Conservation (phyloP, 1,140 invertebrate species). For the Mycetomoellerius zeteki region DNA sequence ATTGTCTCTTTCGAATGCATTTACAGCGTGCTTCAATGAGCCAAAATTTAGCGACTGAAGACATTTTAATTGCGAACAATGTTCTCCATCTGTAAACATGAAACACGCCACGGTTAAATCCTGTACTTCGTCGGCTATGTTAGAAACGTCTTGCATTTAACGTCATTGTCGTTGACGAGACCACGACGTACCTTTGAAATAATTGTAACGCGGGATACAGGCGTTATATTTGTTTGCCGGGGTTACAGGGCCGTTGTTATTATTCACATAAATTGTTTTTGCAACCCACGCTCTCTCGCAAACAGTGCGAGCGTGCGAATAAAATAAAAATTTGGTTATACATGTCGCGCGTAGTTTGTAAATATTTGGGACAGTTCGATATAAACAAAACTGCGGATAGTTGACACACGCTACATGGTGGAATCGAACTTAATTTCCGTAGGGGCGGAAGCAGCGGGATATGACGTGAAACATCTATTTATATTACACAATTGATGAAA, state of each 20-base stretch:
- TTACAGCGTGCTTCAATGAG: conserved; percentile 44
- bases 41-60: conserved; percentile 27
- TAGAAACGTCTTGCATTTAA: conserved; percentile 40
- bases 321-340: conserved; percentile 28
- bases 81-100: neutral
- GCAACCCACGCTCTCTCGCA: conserved; percentile 13
- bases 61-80: conserved; percentile 70
- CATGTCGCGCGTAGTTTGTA: conserved; percentile 31
- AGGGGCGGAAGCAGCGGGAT: neutral
- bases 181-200: conserved; percentile 31
- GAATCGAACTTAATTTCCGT: conserved; percentile 55
- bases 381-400: conserved; percentile 54
- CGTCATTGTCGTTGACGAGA: conserved; percentile 31
- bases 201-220: conserved; percentile 26
- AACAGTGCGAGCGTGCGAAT: conserved; percentile 30
- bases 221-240: conserved; percentile 23
- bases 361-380: conserved; percentile 47
- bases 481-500: neutral
- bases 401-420: conserved; percentile 10
- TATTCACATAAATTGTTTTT: conserved; percentile 61
- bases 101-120: conserved; percentile 12
- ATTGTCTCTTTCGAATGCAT: conserved; percentile 61
- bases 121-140: neutral
- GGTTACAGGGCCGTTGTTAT: conserved; percentile 11
- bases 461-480: conserved; percentile 35